Base-by-base conservation (phyloP, 2,797 vertebrate species). In the Urosaurus nigricauda region DNA sequence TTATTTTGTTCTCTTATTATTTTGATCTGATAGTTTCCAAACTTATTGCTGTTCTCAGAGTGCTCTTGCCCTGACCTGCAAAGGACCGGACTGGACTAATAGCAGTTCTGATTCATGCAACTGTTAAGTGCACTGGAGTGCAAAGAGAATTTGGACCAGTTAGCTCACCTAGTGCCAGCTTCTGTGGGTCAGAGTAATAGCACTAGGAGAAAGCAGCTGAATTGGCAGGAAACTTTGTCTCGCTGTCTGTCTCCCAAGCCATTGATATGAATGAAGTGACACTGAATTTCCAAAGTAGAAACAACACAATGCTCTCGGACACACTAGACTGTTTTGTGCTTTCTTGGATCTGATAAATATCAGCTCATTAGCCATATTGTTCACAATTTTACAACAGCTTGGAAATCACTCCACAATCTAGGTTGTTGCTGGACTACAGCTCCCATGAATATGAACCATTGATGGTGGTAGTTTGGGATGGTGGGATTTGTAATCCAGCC, bases 221-320 rank as follows among this genome's bases (percentile, higher is more conserved):
- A 14, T 17, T 65, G 73, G 26, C 75, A 79, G 63, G 35, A 78
- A n/a, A 47, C 21, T 5, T 87, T 35, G 32, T 56, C 21, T 84
- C 26, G 5, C n/a, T 84, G 17, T 58, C 78, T 79, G 60, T 56
- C 47, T 79, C 63, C n/a, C 47, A 84, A 43, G 63, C 37, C 35
- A 58, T 37, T 56, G 8, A 71, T 73, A 79, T 79, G 84, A 88
- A 88, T 88, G 58, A 88, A 32, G 60, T 88, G 87, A 79, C 56
- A 65, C 32, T 79, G 35, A 65, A 19, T 71, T 85, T 90, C 60
- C 21, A 3, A 70, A 83, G 68, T 37, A 12, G 21, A 13, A 87
- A 78, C 82, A 87, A 78, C 82, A 87, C 19, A 5, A 2, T 43
- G 29, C 70, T 92, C 19, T 2, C 85, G 86, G 53, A 21, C 60